Base-by-base conservation (phyloP, 2,888 invertebrate species). In the Agriopis marginaria region DNA sequence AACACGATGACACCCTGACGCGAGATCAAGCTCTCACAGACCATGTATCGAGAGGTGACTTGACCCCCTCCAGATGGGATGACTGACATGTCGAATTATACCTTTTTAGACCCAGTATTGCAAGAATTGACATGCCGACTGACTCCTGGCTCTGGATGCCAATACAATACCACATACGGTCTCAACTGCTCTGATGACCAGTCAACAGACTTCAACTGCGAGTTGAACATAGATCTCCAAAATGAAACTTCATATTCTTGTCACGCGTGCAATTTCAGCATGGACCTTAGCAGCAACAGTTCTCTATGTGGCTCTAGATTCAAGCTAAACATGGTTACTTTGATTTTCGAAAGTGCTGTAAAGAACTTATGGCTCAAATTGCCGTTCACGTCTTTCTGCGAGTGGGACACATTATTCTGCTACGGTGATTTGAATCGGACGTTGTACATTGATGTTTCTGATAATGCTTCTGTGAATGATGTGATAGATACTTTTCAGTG, bases 161-260 rank as follows among this genome's bases (percentile, higher is more conserved):
- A 86, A 40, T 82, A 85, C 67, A 74, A 78, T 3, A 66, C 77
- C 51, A 75, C 85, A 11, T 63, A 63, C 9, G 93, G 92, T 7
- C 82, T 93, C 32, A 85, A 89, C 70, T 92, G 93, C 12, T 73
- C 70, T 14, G 82, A 86, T 53, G 79, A 79, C 10, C 79, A 68
- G 45, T 70, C 78, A 42, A 64, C 84, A 12, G 82, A 87, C 14
- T 92, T 86, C 71, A 84, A 75, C 64, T 94, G 94, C 61, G 79
- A 87, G 61, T 72, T 94, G 1, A 89, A 93, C 75, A 85, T 92
- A 55, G 93, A 93, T 66, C 79, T 87, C 9, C 93, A 93, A 78
- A 94, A 94, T 90, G 94, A 93, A 77, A 94, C 94, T 0, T 85
- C 91, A 5, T 94, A 94, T 75, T 86, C 79, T 58, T 94, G 94